These are phyloP conservation scores for Portevinia maculata DNA, from an alignment of 2,888 invertebrate species.

Conservation along the genomic window DNA sequence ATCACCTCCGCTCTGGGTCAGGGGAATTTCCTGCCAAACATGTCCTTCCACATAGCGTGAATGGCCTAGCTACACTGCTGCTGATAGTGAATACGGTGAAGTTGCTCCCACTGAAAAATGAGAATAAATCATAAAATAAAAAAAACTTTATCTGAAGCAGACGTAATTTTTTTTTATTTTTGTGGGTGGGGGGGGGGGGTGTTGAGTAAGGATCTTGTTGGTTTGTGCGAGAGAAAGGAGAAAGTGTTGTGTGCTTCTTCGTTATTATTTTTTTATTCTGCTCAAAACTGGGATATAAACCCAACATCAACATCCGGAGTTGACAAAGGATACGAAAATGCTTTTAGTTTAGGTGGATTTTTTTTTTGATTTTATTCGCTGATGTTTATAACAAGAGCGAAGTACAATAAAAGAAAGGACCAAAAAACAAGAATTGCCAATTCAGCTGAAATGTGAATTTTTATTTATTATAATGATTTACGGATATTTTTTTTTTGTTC, in stretches of 20 bases:
- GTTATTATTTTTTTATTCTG: constrained; percentile 5
- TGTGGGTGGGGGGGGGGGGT: no score
- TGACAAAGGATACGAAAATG: constrained; percentile 73
- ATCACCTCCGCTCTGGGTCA: constrained; percentile 47
- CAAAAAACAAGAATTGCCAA: constrained; percentile 59
- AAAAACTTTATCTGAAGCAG: constrained; percentile 71
- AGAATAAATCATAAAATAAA: constrained; percentile 74
- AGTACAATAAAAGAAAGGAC: constrained; percentile 14
- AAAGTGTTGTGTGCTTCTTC: constrained; percentile 50
- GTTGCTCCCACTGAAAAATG: constrained; percentile 69
- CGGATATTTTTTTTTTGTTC: constrained; percentile 38
- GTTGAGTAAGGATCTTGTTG: constrained; percentile 21
- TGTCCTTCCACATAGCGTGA: constrained; percentile 41
- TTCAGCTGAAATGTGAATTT: constrained; percentile 74
- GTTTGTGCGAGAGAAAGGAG: constrained; percentile 18
- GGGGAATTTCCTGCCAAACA: constrained; percentile 29
- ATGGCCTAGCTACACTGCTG: constrained; percentile 22
- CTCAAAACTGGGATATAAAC: constrained; percentile 42
- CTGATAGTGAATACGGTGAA: constrained; percentile 54
- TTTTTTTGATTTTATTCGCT: constrained; percentile 15
- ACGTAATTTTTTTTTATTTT: constrained; percentile 65
- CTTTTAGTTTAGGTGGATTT: constrained; percentile 73
- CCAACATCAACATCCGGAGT: constrained; percentile 72
- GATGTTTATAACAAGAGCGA: constrained; percentile 56
- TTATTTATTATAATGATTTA: constrained; percentile 74